phyloP scores from a whole-genome alignment of 2,797 vertebrate species.

The Pangasius mekongensis region DNA sequence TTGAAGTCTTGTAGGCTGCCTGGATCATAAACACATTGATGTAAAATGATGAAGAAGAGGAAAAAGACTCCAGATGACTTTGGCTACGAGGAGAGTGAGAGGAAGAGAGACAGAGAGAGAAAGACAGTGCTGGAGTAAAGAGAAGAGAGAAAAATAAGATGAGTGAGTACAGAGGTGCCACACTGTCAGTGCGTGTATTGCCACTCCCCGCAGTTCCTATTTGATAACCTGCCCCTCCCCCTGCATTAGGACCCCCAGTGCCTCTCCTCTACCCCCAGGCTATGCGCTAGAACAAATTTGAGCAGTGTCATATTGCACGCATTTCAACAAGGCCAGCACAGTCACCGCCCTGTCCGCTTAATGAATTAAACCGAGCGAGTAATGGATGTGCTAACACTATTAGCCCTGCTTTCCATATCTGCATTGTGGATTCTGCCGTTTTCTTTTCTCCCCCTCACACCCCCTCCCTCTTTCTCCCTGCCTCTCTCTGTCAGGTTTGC shows the following conservation, averaged over 20 bases:
- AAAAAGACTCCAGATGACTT: background rate
- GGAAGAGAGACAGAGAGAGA: background rate
- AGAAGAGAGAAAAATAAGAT: slow-evolving; percentile 21
- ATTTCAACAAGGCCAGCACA: slow-evolving; percentile 72
- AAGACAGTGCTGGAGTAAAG: background rate
- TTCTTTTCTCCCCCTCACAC: slow-evolving; percentile 16
- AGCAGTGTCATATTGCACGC: slow-evolving; percentile 82
- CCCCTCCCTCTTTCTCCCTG: slow-evolving; percentile 39
- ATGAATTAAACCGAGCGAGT: slow-evolving; percentile 78
- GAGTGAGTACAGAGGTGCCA: slow-evolving; percentile 51
- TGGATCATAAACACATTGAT: background rate
- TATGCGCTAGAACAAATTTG: slow-evolving; percentile 83
- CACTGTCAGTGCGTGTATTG: slow-evolving; percentile 57
- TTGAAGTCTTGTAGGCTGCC: background rate
- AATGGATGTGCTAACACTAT: slow-evolving; percentile 77
- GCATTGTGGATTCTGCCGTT: slow-evolving; percentile 55
- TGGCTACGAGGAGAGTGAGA: background rate
- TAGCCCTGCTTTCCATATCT: slow-evolving; percentile 69
- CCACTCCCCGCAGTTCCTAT: slow-evolving; percentile 66
- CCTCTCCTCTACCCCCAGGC: slow-evolving; percentile 61
- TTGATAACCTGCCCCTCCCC: slow-evolving; percentile 79
- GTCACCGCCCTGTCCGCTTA: slow-evolving; percentile 76
- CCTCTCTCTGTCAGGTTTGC: slow-evolving; percentile 53
- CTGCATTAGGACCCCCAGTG: slow-evolving; percentile 70
- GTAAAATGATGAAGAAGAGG: background rate